Percentiles rank a stretch among this genome's conserved stretches.
phyloP scores from a whole-genome alignment of 2,888 invertebrate genomes.

The Coleophora deauratella region DNA sequence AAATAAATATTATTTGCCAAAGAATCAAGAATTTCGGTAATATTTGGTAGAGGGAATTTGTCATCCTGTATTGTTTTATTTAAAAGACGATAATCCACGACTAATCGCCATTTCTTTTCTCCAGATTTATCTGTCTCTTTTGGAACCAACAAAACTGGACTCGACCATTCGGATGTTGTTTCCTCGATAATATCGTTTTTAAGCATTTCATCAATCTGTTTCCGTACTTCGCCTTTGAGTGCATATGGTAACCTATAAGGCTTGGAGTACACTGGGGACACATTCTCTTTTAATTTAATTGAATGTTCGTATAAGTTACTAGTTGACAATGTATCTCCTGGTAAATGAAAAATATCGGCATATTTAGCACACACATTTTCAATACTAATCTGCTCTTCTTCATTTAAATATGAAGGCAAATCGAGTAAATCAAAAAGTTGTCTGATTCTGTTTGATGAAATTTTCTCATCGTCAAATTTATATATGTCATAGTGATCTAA shows the following conservation, averaged over 20 bases:
- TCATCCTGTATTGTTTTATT: slow-evolving; percentile 13
- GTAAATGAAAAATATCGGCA: slow-evolving; percentile 16
- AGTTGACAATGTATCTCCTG: slow-evolving; percentile 13
- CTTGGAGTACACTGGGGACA: slow-evolving; percentile 12
- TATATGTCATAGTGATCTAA: slow-evolving; percentile 14
- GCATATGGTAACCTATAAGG: slow-evolving; percentile 16
- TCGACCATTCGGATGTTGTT: no score
- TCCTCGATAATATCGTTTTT: slow-evolving; percentile 14
- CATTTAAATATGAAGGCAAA: slow-evolving; percentile 11
- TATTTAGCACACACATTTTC: slow-evolving; percentile 16
- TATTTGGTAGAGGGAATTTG: slow-evolving; percentile 16
- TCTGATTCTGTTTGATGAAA: slow-evolving; percentile 15
- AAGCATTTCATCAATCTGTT: slow-evolving; percentile 14
- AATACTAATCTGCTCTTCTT: slow-evolving; percentile 9
- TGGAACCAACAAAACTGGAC: no score
- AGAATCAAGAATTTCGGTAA: slow-evolving; percentile 17
- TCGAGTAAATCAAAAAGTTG: slow-evolving; percentile 14
- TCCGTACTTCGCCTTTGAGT: slow-evolving; percentile 13
- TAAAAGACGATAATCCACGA: slow-evolving; percentile 15
- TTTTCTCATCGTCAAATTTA: slow-evolving; percentile 8
- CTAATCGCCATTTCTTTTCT: slow-evolving; percentile 18
- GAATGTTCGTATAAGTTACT: slow-evolving; percentile 13
- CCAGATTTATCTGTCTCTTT: slow-evolving; percentile 10
- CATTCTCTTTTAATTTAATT: slow-evolving; percentile 14
- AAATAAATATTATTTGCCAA: slow-evolving; percentile 14